Evolutionary conservation across 2,888 invertebrate genomes (phyloP), one percentile per base, ranked within the genome.

Genomic region (Drosophila mayaguana): DNA sequence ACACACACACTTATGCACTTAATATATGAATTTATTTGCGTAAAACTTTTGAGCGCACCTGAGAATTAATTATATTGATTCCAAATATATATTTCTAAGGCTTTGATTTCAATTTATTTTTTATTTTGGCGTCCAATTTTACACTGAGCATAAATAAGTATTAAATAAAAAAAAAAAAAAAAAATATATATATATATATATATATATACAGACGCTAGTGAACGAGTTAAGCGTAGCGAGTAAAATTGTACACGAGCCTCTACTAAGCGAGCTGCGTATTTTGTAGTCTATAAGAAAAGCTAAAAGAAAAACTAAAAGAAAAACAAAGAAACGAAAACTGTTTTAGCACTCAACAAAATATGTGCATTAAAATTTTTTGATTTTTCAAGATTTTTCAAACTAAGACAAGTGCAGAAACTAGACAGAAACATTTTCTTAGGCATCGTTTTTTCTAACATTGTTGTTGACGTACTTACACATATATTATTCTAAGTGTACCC

Each of bases 101-200:
- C 75, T 81, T 87, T 75, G 69, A 56, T 67, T 81, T 81, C 60
- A 9, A 51, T 83, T 80, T 83, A 70, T 88, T 86, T 83, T 71
- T 81, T 84, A 69, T 79, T 83, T 84, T 84, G 79, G 85, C 84
- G 85, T 85, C 88, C 88, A 85, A 88, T 83, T 88, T 85, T 86
- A 85, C 81, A 88, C 40, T 75, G 74, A 74, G 61, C 61, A 70
- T 63, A 80, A 61, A 68, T 68, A 84, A 74, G 67, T 66, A 86
- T 67, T 63, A 72, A 59, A 65, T 71, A 51, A 20, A 51, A 36
- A 36, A 16, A 32, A n/a, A n/a, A n/a, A n/a, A n/a, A n/a, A n/a
- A n/a, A n/a, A n/a, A n/a, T n/a, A n/a, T n/a, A n/a, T 32, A 43
- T 22, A 45, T 25, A 45, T 22, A 34, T 36, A 20, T 34, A 18